These are phyloP conservation scores for Halotydeus destructor DNA, from an alignment of 1,140 invertebrate genomes.

Conservation along the genomic window DNA sequence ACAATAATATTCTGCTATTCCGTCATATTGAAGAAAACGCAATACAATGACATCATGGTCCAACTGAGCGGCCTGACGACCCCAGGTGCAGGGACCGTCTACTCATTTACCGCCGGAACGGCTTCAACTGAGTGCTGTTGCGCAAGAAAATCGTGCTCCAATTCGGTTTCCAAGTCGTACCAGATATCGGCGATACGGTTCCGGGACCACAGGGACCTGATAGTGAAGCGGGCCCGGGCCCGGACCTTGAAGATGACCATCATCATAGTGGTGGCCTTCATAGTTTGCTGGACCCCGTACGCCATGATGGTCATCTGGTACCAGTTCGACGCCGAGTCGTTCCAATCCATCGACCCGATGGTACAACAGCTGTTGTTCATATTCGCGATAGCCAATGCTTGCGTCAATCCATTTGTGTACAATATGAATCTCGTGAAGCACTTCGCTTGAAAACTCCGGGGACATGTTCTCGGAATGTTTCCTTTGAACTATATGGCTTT, in stretches of 20 bases:
- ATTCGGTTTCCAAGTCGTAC: background rate
- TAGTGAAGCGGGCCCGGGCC: conserved; percentile 15
- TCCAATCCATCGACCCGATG: conserved; percentile 29
- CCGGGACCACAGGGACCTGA: background rate
- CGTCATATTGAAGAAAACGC: conserved; percentile 49
- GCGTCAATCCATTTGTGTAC: conserved; percentile 58
- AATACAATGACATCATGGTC: background rate
- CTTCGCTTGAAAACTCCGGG: conserved; percentile 25
- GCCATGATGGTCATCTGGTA: conserved; percentile 48
- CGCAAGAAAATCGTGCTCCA: background rate
- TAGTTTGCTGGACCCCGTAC: conserved; percentile 51
- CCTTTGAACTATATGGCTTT: too few species aligned
- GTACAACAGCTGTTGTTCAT: conserved; percentile 39
- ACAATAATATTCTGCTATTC: conserved; percentile 49
- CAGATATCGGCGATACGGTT: background rate
- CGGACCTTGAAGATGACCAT: conserved; percentile 58
- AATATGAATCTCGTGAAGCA: too few species aligned
- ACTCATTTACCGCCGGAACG: background rate
- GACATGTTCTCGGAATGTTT: too few species aligned
- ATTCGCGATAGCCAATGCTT: conserved; percentile 43
- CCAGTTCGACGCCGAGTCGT: conserved; percentile 16
- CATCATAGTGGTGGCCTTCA: conserved; percentile 41
- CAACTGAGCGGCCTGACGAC: background rate
- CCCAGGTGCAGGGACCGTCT: background rate
- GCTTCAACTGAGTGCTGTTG: background rate